phyloP scores from a whole-genome alignment of 2,888 invertebrate genomes.

The Acleris laterana region DNA sequence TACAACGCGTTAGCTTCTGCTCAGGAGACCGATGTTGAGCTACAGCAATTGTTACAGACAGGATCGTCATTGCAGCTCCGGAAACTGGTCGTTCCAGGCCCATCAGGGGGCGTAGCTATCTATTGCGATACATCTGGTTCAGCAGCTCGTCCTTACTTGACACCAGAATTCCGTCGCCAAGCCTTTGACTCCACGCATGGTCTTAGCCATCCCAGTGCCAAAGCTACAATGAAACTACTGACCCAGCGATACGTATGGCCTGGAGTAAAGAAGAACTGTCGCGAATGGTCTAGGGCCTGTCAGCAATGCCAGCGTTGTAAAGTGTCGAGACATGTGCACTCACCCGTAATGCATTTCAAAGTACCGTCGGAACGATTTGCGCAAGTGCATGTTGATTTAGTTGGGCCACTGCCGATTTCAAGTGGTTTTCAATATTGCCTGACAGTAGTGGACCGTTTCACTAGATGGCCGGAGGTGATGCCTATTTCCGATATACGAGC shows the following conservation, averaged over 20 bases:
- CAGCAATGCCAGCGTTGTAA: conserved; percentile 50
- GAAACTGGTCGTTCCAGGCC: neutral
- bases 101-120: neutral
- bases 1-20: no score
- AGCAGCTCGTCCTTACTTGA: conserved; percentile 7
- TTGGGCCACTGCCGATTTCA: conserved; percentile 42
- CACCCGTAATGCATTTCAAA: conserved; percentile 40
- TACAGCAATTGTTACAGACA: no score
- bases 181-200: conserved; percentile 7
- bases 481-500: conserved; percentile 50
- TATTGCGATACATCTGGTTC: conserved; percentile 1
- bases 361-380: conserved; percentile 44
- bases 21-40: no score
- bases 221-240: conserved; percentile 39
- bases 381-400: conserved; percentile 50
- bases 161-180: conserved; percentile 7
- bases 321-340: conserved; percentile 43
- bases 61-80: conserved; percentile 1
- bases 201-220: conserved; percentile 3
- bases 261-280: conserved; percentile 46
- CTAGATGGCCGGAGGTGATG: conserved; percentile 53
- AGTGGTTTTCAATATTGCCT: conserved; percentile 40
- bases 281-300: conserved; percentile 46
- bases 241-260: conserved; percentile 53
- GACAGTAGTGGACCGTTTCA: conserved; percentile 48